Conservation (phyloP, 2,888 invertebrate genomes). For the Ferrisia virgata region DNA sequence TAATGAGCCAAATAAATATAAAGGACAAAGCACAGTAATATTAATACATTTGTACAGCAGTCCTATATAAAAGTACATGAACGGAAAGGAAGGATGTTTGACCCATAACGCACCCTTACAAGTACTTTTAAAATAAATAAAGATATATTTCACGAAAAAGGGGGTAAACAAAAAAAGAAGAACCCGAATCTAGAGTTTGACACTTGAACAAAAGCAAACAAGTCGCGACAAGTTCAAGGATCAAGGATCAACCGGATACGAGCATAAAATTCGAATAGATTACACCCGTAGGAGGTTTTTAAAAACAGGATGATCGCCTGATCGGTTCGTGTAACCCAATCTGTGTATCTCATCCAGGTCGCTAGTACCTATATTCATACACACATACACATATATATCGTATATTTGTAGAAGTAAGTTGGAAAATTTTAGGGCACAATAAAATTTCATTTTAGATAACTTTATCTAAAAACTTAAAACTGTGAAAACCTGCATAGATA, state of each 20-base stretch:
- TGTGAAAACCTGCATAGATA: no score
- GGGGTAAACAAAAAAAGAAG: not conserved
- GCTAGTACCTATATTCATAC: not conserved
- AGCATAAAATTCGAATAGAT: not conserved
- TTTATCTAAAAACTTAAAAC: no score
- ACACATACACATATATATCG: no score
- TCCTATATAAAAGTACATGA: no score
- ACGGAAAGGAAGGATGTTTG: no score
- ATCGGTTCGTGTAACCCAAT: not conserved
- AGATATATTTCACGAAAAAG: not conserved
- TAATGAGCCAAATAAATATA: no score
- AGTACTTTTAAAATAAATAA: not conserved
- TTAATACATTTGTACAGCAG: no score
- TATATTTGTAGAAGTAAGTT: not conserved
- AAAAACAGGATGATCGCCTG: no score
- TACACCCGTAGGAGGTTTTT: not conserved
- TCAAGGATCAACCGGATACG: not conserved
- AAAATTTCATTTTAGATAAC: no score
- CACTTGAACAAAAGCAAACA: not conserved
- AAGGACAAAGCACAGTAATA: no score
- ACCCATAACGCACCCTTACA: not conserved
- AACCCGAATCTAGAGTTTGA: not conserved
- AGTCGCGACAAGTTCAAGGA: not conserved
- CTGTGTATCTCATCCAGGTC: not conserved
- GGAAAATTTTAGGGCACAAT: not conserved